These are phyloP conservation scores for Mormyrus lacerda DNA, from an alignment of 2,113 vertebrate genomes.

Conservation along the genomic window DNA sequence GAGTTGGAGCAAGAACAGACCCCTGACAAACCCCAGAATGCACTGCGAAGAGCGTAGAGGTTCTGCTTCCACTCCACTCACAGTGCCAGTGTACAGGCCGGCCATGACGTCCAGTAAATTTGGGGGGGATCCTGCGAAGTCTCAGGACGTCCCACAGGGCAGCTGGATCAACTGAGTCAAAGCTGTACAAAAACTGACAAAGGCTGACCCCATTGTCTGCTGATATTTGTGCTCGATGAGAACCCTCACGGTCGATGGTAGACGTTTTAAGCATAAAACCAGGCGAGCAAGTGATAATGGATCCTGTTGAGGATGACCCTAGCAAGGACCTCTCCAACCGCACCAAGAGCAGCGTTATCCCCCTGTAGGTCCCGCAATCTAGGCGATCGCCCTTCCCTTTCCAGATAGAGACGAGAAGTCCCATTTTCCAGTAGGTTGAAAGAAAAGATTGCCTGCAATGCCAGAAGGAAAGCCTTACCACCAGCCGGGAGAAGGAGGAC, in stretches of 20 bases:
- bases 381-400: not conserved
- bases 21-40: not conserved
- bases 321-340: not conserved
- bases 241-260: not conserved
- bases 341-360: not conserved
- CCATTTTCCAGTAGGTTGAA: not conserved
- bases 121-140: not conserved
- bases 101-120: not conserved
- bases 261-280: not conserved
- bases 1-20: not conserved
- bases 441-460: not conserved
- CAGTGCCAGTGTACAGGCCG: not conserved
- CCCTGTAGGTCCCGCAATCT: not conserved
- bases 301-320: not conserved
- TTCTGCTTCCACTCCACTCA: not conserved
- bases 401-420: not conserved
- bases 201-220: not conserved
- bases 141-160: not conserved
- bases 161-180: not conserved
- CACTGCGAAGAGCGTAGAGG: not conserved
- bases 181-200: not conserved
- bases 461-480: not conserved
- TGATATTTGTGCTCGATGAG: not conserved
- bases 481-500: no score
- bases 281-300: not conserved